Percentiles rank a stretch among this genome's conserved stretches.
Conservation (phyloP, 2,113 vertebrate genomes). For the Thunnus thynnus region DNA sequence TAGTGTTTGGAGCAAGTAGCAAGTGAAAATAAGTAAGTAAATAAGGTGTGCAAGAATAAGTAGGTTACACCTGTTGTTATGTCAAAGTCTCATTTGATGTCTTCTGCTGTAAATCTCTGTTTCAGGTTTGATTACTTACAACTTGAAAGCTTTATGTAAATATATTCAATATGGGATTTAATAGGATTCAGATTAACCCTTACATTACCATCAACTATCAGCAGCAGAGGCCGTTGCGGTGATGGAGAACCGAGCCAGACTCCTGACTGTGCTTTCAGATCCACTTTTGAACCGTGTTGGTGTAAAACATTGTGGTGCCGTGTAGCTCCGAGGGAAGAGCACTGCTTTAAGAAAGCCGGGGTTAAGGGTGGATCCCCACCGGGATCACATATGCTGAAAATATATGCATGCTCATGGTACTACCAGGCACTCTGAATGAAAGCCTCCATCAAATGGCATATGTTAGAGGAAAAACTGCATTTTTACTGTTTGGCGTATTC, state of each 20-base stretch:
- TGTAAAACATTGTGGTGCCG: constrained; percentile 16
- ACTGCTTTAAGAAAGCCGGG: constrained; percentile 19
- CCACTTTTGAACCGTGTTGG: constrained; percentile 33
- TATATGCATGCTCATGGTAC: constrained; percentile 28
- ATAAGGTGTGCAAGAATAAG: too few relatives aligned
- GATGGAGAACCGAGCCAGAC: neutral
- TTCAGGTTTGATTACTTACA: too few relatives aligned
- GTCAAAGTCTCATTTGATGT: too few relatives aligned
- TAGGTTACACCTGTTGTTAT: too few relatives aligned
- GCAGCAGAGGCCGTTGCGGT: neutral
- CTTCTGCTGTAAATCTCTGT: too few relatives aligned
- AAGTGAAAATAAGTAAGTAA: too few relatives aligned
- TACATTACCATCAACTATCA: neutral
- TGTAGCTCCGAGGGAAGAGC: constrained; percentile 3
- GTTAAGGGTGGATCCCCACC: constrained; percentile 37
- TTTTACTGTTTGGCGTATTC: constrained; percentile 8
- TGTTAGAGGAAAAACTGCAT: constrained; percentile 14
- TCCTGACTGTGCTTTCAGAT: constrained; percentile 39
- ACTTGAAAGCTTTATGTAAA: too few relatives aligned
- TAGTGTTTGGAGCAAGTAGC: too few relatives aligned
- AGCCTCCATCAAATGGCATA: constrained; percentile 22
- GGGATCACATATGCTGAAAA: constrained; percentile 33
- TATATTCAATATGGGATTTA: neutral
- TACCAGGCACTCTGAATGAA: constrained; percentile 42
- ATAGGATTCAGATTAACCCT: neutral